Evolutionary conservation across 2,797 vertebrate species (phyloP).

Genomic region (Anniella stebbinsi): DNA sequence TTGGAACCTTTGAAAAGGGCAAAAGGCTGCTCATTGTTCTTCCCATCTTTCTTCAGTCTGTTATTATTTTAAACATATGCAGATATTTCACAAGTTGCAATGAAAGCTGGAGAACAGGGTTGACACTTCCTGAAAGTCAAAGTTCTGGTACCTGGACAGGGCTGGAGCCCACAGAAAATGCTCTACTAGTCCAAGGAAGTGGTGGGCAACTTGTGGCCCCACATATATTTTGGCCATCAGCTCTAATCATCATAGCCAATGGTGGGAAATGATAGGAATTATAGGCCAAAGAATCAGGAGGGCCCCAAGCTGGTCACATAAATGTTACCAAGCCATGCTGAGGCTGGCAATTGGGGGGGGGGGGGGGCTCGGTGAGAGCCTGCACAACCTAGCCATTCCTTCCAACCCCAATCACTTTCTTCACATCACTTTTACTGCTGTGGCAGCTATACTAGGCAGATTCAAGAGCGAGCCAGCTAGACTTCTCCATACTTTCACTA

Average conservation of each 20-base stretch:
- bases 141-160: neutral
- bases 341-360: too few relatives aligned
- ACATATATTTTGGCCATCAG: too few relatives aligned
- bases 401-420: too few relatives aligned
- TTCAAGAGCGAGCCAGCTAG: neutral
- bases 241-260: too few relatives aligned
- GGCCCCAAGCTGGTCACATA: too few relatives aligned
- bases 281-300: too few relatives aligned
- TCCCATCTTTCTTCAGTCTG: neutral
- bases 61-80: neutral
- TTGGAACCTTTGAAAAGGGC: slow-evolving; percentile 47
- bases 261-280: too few relatives aligned
- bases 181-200: neutral
- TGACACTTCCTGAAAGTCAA: neutral
- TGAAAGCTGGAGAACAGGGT: neutral
- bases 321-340: neutral
- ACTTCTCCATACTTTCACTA: neutral
- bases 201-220: too few relatives aligned
- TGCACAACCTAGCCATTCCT: neutral
- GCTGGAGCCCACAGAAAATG: neutral
- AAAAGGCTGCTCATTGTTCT: slow-evolving; percentile 17
- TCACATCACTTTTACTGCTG: neutral
- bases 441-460: neutral
- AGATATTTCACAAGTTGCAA: neutral
- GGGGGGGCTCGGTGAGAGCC: too few relatives aligned